Conservation (phyloP, 2,888 invertebrate genomes). For the Mimachlamys varia region DNA sequence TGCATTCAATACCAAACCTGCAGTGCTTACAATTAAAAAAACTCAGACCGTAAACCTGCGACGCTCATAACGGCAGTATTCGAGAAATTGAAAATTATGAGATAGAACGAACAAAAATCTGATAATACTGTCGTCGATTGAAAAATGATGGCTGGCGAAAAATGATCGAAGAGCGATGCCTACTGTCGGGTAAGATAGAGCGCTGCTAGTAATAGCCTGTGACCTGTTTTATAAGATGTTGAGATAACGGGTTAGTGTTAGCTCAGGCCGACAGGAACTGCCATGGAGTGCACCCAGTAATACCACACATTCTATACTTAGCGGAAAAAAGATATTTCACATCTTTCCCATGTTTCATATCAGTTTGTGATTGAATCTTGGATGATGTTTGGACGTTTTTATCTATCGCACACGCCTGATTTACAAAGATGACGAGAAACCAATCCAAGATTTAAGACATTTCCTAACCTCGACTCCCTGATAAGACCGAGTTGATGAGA, state of each 20-base stretch:
- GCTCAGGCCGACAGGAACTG: neutral
- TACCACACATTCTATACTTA: slow-evolving; percentile 25
- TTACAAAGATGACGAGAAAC: slow-evolving; percentile 54
- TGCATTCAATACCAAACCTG: neutral
- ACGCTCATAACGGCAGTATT: neutral
- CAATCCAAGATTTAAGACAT: slow-evolving; percentile 52
- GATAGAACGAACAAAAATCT: neutral
- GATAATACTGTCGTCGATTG: slow-evolving; percentile 1
- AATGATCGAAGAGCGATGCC: slow-evolving; percentile 15
- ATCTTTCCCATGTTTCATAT: slow-evolving; percentile 31
- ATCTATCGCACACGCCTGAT: slow-evolving; percentile 54
- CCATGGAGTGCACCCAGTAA: neutral
- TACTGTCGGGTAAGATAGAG: slow-evolving; percentile 1
- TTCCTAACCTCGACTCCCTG: slow-evolving; percentile 48
- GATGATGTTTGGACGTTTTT: slow-evolving; percentile 42
- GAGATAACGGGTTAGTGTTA: slow-evolving; percentile 28
- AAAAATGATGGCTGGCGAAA: slow-evolving; percentile 25
- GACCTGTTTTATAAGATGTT: slow-evolving; percentile 36
- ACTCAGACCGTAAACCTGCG: neutral
- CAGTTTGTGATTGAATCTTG: slow-evolving; percentile 29
- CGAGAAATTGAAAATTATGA: neutral
- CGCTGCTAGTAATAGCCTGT: slow-evolving; percentile 22
- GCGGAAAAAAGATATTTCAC: slow-evolving; percentile 32
- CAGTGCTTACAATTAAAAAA: neutral
- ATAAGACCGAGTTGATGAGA: slow-evolving; percentile 46